Evolutionary conservation across 2,797 vertebrate species (phyloP), one percentile per base, ranked within the genome.

Genomic region (Enteromius paludinosus): DNA sequence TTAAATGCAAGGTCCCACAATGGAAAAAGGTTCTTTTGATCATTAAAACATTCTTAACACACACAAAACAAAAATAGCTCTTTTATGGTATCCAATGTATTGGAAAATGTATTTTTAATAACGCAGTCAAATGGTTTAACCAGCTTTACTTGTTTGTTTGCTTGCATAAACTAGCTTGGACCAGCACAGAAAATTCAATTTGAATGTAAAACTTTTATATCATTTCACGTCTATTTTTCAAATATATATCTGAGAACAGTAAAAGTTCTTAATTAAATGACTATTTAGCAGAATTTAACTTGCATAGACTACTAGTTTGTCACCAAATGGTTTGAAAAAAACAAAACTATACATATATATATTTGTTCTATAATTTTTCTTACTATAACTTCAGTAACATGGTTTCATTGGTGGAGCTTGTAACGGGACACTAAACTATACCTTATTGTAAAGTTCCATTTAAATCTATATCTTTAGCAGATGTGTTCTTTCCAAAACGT

Each of bases 401-500:
- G 23, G 23, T 56, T 41, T 17, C 41, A 41, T 52, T 52, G n/a
- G 8, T 25, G 12, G 47, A 28, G 20, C 75, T 65, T 49, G 28
- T 33, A 78, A 38, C 7, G 18, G 0, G 45, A 30, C 3, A 5
- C 20, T 9, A 66, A 66, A 52, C 23, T 25, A 14, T 52, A 25
- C 14, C 18, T 33, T 18, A 49, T 20, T 54, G 11, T 35, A 23
- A 43, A 43, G 11, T 25, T 23, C 11, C 10, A 23, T 69, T 74
- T 25, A 74, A 4, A 78, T 52, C 23, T 15, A 78, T 25, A n/a
- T 18, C 5, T 49, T 69, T 69, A 18, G 3, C 33, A 28, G 64
- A 69, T 73, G 71, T 14, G 18, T 14, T n/a, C 8, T 35, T 66
- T 66, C n/a, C 15, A 78, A 66, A 35, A n/a, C 61, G 65, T 45